A percentile compares a stretch with the other conserved stretches of the same genome.
These are phyloP conservation scores for Misgurnus anguillicaudatus DNA, from an alignment of 2,113 vertebrate species.

Conservation along the genomic window DNA sequence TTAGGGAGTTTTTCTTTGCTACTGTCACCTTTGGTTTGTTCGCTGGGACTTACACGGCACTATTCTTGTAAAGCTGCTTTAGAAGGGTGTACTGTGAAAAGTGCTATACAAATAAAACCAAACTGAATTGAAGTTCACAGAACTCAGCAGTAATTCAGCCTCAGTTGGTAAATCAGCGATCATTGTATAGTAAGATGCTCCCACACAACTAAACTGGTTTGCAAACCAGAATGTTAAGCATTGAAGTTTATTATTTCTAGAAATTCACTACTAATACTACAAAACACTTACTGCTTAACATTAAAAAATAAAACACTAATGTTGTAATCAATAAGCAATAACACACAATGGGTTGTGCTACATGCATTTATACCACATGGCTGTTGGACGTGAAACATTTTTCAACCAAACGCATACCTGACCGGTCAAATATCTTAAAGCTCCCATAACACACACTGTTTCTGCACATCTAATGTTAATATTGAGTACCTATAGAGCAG, in stretches of 20 bases:
- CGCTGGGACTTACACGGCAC: neutral
- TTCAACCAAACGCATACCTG: too few species aligned
- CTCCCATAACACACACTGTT: too few species aligned
- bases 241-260: neutral
- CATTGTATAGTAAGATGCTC: neutral
- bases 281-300: too few species aligned
- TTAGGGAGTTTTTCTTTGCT: neutral
- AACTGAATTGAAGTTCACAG: neutral
- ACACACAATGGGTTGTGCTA: too few species aligned
- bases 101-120: neutral
- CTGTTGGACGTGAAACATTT: too few species aligned
- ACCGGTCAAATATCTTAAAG: too few species aligned
- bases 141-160: neutral
- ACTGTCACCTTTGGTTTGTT: neutral
- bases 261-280: neutral
- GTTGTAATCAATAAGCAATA: too few species aligned
- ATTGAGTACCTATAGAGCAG: too few species aligned
- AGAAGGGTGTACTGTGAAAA: neutral
- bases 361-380: too few species aligned
- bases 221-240: neutral
- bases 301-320: too few species aligned
- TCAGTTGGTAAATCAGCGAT: neutral
- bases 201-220: neutral
- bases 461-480: too few species aligned
- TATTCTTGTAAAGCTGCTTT: neutral